Evolutionary conservation across 2,113 vertebrate genomes (phyloP).

Genomic region (Upupa epops): DNA sequence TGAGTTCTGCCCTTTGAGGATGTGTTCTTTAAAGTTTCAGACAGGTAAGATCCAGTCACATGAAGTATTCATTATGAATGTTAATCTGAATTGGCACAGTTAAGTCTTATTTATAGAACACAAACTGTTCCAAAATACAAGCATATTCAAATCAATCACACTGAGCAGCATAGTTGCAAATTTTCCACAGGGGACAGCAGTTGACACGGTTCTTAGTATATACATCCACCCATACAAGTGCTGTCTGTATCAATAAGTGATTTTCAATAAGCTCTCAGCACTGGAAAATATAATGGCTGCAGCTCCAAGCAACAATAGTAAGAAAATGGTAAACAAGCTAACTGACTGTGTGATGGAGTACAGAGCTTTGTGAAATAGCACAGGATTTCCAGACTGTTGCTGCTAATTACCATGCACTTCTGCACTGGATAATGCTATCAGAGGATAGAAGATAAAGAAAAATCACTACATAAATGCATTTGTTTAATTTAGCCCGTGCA

Average conservation of each 20-base stretch:
- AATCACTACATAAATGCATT: background rate
- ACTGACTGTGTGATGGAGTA: background rate
- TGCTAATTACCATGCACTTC: background rate
- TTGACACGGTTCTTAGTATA: background rate
- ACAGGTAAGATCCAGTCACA: background rate
- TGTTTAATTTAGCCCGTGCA: background rate
- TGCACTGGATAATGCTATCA: background rate
- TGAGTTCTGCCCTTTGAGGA: background rate
- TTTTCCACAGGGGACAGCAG: background rate
- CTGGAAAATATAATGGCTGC: background rate
- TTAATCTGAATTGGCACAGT: background rate
- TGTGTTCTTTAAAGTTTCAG: background rate
- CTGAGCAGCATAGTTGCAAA: background rate
- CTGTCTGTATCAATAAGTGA: background rate
- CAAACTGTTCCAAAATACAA: background rate
- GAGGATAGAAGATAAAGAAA: background rate
- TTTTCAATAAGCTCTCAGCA: background rate
- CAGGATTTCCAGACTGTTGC: background rate
- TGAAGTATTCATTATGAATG: background rate
- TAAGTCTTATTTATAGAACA: background rate
- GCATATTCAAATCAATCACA: background rate
- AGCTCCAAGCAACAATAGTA: background rate
- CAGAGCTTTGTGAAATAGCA: background rate
- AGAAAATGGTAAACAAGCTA: background rate
- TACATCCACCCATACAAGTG: background rate